Base-by-base conservation (phyloP, 2,797 vertebrate genomes). In the Distichodus sexfasciatus region DNA sequence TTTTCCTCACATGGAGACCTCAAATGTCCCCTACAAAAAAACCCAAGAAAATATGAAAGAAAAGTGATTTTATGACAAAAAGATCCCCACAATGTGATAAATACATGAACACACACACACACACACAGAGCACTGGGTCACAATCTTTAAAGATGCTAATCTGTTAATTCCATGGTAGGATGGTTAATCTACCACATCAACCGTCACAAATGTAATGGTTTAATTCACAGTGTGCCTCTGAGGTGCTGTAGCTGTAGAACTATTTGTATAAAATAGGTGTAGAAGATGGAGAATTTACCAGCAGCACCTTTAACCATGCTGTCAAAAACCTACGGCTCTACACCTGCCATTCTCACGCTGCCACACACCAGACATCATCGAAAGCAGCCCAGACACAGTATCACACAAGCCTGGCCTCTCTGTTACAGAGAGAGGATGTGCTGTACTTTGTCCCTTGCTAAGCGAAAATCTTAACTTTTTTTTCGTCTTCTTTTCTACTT, bases 401-500 rank as follows among this genome's bases (percentile, higher is more conserved):
- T 67, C 60, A 57, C 60, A 57, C 59, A 55, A 80, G 66, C 53
- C 66, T 81, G 81, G 23, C 57, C 38, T 62, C n/a, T n/a, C n/a
- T n/a, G 33, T 10, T 14, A 35, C 55, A 24, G 17, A 63, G 44
- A 66, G 14, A 63, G 68, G 31, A 66, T 46, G 36, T 43, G 53
- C 36, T 44, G 24, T 66, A 59, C 11, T 58, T 41, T 76, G 35
- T 55, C 57, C n/a, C 76, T 60, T 62, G 31, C 59, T 75, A 64
- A 78, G 59, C 60, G 73, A 51, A 76, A 46, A 40, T 47, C 70
- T 68, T 81, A 60, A 77, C 31, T 6, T 66, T 38, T 81, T 77
- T 82, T 81, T 79, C n/a, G n/a, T 79, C 57, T 82, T 88, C 78
- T 77, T 82, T 57, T 77, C 63, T 72, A 70, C 87, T 62, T 83